Conservation (phyloP, 2,113 vertebrate species). For the Opisthocomus hoazin region DNA sequence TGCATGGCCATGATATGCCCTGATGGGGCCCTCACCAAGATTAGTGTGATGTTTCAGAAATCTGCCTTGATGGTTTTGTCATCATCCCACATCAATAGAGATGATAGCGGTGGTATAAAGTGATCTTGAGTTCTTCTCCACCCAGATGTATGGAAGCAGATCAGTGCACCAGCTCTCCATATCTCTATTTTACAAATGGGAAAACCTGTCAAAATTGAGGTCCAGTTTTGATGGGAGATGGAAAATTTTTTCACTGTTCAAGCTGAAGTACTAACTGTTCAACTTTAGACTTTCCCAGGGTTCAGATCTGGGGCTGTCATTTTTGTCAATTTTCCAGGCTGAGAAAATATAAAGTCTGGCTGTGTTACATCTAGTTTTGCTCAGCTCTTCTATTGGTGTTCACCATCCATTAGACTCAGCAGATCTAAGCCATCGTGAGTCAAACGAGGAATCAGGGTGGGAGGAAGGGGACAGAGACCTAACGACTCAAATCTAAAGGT, state of each 20-base stretch:
- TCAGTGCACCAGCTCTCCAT: not conserved
- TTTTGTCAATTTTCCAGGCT: not conserved
- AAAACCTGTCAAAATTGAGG: not conserved
- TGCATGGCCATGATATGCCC: not conserved
- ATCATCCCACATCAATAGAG: fast-evolving
- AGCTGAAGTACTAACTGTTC: not conserved
- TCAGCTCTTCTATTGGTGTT: not conserved
- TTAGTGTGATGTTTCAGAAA: not conserved
- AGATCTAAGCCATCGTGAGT: not conserved
- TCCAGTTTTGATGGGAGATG: not conserved
- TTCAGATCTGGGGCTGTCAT: not conserved
- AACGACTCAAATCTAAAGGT: not conserved
- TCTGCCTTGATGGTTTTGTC: not conserved
- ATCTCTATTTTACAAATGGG: not conserved
- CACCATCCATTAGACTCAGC: not conserved
- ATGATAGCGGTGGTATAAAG: not conserved
- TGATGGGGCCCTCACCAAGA: not conserved
- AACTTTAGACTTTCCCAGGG: not conserved
- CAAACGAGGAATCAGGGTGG: not conserved
- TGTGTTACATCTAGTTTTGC: not conserved
- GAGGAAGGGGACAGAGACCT: not conserved
- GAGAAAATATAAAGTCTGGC: not conserved
- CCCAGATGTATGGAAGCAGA: not conserved
- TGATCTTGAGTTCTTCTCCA: not conserved
- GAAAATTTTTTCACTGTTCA: not conserved